Evolutionary conservation across 2,888 invertebrate genomes (phyloP), one percentile per base, ranked within the genome.

Genomic region (Dynastes tityus): DNA sequence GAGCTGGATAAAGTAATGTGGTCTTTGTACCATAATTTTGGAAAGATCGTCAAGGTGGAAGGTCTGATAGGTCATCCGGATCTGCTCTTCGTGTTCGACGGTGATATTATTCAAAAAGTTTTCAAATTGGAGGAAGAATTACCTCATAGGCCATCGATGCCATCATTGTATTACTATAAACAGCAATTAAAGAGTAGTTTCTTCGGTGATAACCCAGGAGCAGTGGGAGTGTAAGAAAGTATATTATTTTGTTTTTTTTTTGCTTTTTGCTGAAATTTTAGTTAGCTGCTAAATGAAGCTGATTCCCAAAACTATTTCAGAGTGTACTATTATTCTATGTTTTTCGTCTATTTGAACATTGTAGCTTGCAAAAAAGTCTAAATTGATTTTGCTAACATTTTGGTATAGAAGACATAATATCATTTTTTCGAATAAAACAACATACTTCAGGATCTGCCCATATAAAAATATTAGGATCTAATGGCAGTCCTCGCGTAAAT

Each of bases 151-250:
- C 94, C 94, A 1, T 93, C 93, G 55, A 94, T 94, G 89, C 94
- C 94, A 9, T 94, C 94, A 40, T 89, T 94, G 73, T 92, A 91
- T 83, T 93, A 94, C 87, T 94, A 94, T 86, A 94, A 94, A 84
- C 92, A 92, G 84, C 91, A 92, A 79, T 87, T 94, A 81, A 90
- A 93, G 70, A 92, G 91, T 83, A 92, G 93, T 76, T 94, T 94
- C 86, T 94, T 94, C 85, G 92, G 93, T 6, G 92, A 93, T 74
- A 92, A 92, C 83, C 93, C 94, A 11, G 94, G 94, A 61, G 90
- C 94, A 80, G 94, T 94, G 85, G 94, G 94, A 87, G 93, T 94
- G 94, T 94, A 91, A 92, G 94, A 94, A 91, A 92, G 93, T 91
- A 37, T 5, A 37, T 37, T 37, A 37, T 6, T 37, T 37, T 37